These are phyloP conservation scores for Puma concolor DNA, from an alignment of 2,113 vertebrate genomes.

Conservation along the genomic window DNA sequence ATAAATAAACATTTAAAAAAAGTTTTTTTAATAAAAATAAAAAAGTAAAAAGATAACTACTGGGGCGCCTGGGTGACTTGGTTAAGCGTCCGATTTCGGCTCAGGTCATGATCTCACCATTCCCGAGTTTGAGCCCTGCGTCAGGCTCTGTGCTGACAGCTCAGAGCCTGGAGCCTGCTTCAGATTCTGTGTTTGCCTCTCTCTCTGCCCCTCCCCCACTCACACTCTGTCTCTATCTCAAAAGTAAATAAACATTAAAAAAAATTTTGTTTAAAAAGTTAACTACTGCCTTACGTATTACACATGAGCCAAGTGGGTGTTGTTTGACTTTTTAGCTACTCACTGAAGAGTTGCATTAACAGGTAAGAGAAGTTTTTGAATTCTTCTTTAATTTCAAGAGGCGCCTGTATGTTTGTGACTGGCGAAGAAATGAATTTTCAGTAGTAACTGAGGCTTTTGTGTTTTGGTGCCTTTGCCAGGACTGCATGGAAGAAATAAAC, in stretches of 20 bases:
- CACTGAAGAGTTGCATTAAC: neutral
- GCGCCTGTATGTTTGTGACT: neutral
- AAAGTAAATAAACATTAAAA: no score
- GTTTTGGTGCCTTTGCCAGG: constrained; percentile 84
- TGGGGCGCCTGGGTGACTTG: no score
- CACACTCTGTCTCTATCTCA: no score
- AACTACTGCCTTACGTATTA: neutral
- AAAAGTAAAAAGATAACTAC: no score
- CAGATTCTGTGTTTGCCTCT: no score
- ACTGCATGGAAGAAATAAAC: constrained; percentile 98
- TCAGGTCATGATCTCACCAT: no score
- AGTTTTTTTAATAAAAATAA: neutral
- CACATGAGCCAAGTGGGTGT: neutral
- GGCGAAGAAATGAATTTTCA: neutral
- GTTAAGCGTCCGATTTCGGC: no score
- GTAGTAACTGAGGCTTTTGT: neutral
- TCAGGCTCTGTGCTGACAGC: neutral
- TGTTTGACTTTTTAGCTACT: neutral
- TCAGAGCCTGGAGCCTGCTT: neutral
- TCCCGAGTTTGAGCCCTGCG: no score
- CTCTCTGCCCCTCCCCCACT: no score
- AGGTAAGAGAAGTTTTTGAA: neutral
- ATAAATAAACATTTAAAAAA: neutral
- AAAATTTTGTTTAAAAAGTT: no score
- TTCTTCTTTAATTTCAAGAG: neutral